phyloP scores from a whole-genome alignment of 2,797 vertebrate species.

The Petrocephalus sullivani region DNA sequence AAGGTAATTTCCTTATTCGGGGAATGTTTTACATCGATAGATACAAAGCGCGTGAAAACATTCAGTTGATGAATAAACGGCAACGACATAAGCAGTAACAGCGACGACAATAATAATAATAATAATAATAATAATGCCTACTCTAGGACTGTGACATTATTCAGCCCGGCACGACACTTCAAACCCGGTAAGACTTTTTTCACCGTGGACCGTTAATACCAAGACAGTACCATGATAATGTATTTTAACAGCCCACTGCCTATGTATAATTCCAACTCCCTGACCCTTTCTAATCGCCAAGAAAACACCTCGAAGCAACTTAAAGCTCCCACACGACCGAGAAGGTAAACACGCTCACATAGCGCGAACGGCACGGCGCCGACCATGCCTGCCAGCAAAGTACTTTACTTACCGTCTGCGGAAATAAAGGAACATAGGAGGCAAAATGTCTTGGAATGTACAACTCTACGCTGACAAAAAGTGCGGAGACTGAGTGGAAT shows the following conservation, averaged over 20 bases:
- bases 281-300: constrained; percentile 1
- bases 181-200: not conserved
- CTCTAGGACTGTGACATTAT: not conserved
- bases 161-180: not conserved
- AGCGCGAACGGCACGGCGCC: not conserved
- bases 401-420: constrained; percentile 23
- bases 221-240: not conserved
- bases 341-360: not conserved
- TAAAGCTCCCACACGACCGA: not conserved
- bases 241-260: not conserved
- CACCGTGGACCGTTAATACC: not conserved
- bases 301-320: not conserved
- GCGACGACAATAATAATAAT: not conserved
- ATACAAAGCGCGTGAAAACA: not conserved
- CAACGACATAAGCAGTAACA: not conserved
- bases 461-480: not conserved
- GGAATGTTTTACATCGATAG: not conserved
- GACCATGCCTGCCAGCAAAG: not conserved
- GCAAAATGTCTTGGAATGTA: not conserved
- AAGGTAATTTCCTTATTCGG: not conserved
- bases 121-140: not conserved
- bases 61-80: not conserved
- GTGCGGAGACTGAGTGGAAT: not conserved
- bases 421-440: not conserved
- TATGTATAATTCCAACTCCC: not conserved